Evolutionary conservation across 1,140 invertebrate species (phyloP).

Genomic region (Lepidurus apus): DNA sequence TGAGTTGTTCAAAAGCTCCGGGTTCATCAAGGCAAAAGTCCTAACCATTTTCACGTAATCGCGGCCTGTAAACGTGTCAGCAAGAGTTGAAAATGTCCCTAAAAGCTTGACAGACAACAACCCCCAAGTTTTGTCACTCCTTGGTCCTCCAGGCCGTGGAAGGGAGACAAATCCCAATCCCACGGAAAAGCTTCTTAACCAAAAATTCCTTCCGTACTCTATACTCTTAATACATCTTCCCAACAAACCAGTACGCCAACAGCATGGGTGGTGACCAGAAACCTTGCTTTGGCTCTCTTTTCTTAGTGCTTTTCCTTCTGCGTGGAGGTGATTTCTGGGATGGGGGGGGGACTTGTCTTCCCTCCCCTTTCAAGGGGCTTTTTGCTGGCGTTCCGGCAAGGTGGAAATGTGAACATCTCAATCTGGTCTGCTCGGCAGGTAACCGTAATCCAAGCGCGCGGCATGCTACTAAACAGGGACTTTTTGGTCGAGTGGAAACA

Average conservation of each 20-base stretch:
- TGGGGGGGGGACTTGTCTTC: background rate
- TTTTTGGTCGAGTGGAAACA: slow-evolving; percentile 26
- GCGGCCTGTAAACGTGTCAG: slow-evolving; percentile 12
- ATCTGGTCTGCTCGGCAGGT: slow-evolving; percentile 20
- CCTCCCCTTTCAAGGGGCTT: background rate
- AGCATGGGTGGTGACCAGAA: slow-evolving; percentile 20
- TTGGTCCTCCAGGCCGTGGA: background rate
- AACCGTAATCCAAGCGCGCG: slow-evolving; percentile 20
- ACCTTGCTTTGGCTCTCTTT: background rate
- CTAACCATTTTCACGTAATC: slow-evolving; percentile 15
- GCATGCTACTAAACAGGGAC: slow-evolving; percentile 28
- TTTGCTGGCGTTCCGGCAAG: background rate
- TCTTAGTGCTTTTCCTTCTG: background rate
- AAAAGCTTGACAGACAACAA: slow-evolving; percentile 8
- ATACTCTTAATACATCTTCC: slow-evolving; percentile 6
- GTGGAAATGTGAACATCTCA: slow-evolving; percentile 21
- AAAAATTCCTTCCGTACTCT: slow-evolving; percentile 15
- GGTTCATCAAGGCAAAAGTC: background rate
- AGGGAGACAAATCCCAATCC: slow-evolving; percentile 17
- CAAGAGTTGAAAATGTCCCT: slow-evolving; percentile 4
- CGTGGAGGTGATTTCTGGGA: background rate
- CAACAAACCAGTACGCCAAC: background rate
- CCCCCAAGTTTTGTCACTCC: background rate
- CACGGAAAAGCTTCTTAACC: slow-evolving; percentile 10
- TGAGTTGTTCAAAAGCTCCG: background rate